A percentile compares a stretch with the other conserved stretches of the same genome.
phyloP scores from a whole-genome alignment of 2,888 invertebrate genomes.

The Didymodactylos carnosus region DNA sequence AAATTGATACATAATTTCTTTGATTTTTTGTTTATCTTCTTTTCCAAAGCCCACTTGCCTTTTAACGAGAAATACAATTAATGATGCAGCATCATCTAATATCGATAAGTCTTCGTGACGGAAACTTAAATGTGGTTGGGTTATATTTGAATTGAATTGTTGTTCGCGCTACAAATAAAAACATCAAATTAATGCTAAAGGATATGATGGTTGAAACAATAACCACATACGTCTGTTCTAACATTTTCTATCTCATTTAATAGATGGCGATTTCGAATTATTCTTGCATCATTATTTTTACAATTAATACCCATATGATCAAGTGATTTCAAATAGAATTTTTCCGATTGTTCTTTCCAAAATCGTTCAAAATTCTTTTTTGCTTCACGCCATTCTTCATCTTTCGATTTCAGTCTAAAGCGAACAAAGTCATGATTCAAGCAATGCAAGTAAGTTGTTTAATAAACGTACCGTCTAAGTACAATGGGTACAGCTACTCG shows the following conservation, averaged over 20 bases:
- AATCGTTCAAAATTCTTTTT: constrained; percentile 89
- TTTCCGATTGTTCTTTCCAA: constrained; percentile 95
- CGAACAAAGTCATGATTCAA: background rate
- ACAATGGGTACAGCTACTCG: constrained; percentile 77
- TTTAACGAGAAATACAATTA: constrained; percentile 87
- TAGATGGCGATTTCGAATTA: constrained; percentile 71
- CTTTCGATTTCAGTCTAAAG: constrained; percentile 60
- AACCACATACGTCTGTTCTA: constrained; percentile 17
- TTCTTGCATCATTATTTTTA: constrained; percentile 84
- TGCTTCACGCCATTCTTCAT: constrained; percentile 91
- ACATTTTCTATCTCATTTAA: constrained; percentile 84
- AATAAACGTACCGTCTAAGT: constrained; percentile 39
- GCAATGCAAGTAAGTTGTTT: too few relatives aligned
- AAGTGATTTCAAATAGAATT: constrained; percentile 82
- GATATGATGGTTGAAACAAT: background rate
- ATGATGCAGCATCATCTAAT: constrained; percentile 76
- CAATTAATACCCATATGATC: constrained; percentile 96
- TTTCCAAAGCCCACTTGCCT: constrained; percentile 56
- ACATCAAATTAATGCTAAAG: too few relatives aligned
- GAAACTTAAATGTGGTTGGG: constrained; percentile 32
- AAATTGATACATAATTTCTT: constrained; percentile 66
- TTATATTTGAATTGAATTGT: background rate
- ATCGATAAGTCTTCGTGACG: constrained; percentile 47
- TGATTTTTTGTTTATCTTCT: constrained; percentile 82
- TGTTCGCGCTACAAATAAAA: background rate